Evolutionary conservation across 2,113 vertebrate genomes (phyloP).

Genomic region (Sitta europaea): DNA sequence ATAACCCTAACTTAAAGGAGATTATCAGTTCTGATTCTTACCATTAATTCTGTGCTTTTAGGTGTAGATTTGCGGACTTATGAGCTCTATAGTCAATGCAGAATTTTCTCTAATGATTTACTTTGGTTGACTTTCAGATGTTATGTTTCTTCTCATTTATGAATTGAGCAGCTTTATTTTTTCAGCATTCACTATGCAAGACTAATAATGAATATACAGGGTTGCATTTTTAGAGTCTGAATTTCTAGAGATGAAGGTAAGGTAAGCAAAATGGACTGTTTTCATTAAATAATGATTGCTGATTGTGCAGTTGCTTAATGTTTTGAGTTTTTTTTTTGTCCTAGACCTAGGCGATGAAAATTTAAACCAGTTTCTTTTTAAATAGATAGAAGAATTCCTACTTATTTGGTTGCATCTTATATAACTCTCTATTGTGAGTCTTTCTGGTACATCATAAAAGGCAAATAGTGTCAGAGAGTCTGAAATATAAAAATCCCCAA

Average conservation of each 20-base stretch:
- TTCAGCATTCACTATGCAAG: background rate
- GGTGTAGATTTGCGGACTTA: background rate
- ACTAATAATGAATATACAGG: background rate
- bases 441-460: background rate
- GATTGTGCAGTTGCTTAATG: rapidly evolving
- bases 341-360: background rate
- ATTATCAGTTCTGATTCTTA: background rate
- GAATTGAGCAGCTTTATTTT: background rate
- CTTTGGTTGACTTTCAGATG: background rate
- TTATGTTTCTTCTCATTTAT: background rate
- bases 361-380: background rate
- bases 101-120: background rate
- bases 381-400: background rate
- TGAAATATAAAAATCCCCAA: background rate
- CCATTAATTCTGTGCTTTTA: background rate
- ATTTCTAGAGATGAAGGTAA: background rate
- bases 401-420: background rate
- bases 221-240: background rate
- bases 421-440: background rate
- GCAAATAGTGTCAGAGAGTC: background rate
- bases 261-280: background rate
- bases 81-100: background rate
- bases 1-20: background rate
- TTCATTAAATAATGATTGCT: background rate
- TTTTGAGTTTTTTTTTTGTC: background rate